These are phyloP conservation scores for Drosophila leontia DNA, from an alignment of 1,140 invertebrate species.

Conservation along the genomic window DNA sequence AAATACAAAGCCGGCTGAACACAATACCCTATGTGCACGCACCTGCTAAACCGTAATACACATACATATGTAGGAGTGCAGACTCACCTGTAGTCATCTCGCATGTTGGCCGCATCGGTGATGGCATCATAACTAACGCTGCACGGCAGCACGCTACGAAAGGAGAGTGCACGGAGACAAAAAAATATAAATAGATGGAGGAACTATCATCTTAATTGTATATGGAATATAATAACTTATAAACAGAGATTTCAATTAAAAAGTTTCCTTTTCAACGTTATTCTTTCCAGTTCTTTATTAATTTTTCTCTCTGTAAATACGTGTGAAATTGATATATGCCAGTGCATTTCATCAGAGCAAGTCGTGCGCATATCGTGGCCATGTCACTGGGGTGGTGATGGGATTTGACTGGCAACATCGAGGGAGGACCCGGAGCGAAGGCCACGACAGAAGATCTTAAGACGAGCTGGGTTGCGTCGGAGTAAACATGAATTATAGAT, in stretches of 20 bases:
- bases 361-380: constrained; percentile 22
- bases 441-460: constrained; percentile 9
- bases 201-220: not conserved
- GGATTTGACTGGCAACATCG: constrained; percentile 13
- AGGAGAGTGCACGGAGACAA: constrained; percentile 36
- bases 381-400: constrained; percentile 9
- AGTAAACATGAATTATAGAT: constrained; percentile 38
- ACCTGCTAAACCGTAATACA: not conserved
- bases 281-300: fast-evolving
- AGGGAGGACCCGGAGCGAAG: not conserved
- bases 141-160: constrained; percentile 87
- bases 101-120: constrained; percentile 79
- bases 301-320: constrained; percentile 11
- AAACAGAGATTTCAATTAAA: no score
- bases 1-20: constrained; percentile 16
- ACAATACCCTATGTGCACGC: constrained; percentile 17
- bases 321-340: constrained; percentile 22
- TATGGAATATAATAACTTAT: no score
- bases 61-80: not conserved
- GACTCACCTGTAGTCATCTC: constrained; percentile 85
- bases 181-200: not conserved
- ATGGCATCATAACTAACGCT: constrained; percentile 86
- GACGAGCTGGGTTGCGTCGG: constrained; percentile 1
- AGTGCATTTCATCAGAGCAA: constrained; percentile 18
- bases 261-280: no score